These are phyloP conservation scores for Acrocera orbiculus DNA, from an alignment of 2,888 invertebrate genomes.

Conservation along the genomic window DNA sequence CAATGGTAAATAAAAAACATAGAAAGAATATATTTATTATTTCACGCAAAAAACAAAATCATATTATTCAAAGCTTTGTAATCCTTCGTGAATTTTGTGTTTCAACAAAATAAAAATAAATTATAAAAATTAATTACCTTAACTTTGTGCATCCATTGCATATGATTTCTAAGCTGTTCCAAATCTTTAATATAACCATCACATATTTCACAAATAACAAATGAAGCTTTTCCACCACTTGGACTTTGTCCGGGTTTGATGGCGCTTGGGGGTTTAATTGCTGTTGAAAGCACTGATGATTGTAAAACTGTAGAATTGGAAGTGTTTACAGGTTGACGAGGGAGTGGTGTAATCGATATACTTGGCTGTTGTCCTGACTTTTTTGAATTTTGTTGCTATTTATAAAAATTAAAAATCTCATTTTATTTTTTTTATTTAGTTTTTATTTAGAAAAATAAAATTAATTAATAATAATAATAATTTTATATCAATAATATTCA, in stretches of 20 bases:
- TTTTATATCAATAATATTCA: background rate
- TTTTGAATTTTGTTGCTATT: slow-evolving; percentile 4
- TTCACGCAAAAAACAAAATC: too few species aligned
- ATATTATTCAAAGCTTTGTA: too few species aligned
- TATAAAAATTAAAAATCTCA: too few species aligned
- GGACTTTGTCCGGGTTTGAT: slow-evolving; percentile 34
- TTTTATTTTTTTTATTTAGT: background rate
- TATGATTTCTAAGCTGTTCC: slow-evolving; percentile 84
- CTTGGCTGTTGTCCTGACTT: slow-evolving; percentile 44
- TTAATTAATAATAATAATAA: background rate
- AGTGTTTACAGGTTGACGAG: slow-evolving; percentile 39
- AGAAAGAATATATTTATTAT: too few species aligned
- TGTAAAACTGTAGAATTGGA: slow-evolving; percentile 37
- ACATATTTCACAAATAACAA: slow-evolving; percentile 92
- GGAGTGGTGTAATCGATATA: slow-evolving; percentile 78
- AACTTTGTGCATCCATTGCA: slow-evolving; percentile 96
- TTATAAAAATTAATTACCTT: slow-evolving; percentile 34
- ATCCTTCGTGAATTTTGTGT: too few species aligned
- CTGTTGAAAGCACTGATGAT: slow-evolving; percentile 66
- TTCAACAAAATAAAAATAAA: too few species aligned
- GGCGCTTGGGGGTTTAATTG: slow-evolving; percentile 30
- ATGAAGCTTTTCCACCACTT: slow-evolving; percentile 49
- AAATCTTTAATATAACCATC: slow-evolving; percentile 93
- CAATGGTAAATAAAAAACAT: too few species aligned
- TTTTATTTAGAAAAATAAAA: background rate